Conservation (phyloP, 2,113 vertebrate species). For the Recurvirostra avosetta region DNA sequence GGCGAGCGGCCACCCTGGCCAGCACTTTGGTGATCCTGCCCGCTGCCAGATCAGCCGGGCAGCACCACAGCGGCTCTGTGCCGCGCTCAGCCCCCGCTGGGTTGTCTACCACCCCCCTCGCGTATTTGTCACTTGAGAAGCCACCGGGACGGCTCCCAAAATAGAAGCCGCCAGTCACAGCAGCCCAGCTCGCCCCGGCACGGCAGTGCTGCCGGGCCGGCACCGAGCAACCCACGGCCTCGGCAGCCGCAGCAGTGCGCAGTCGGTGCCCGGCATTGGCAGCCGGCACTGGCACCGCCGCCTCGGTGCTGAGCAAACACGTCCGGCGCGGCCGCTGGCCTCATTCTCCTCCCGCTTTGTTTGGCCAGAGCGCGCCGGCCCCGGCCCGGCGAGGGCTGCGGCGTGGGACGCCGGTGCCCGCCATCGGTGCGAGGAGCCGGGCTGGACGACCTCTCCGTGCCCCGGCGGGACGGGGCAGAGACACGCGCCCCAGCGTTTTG, state of each 20-base stretch:
- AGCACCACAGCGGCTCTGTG: neutral
- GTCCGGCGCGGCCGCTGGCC: neutral
- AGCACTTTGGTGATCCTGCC: neutral
- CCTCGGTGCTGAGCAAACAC: neutral
- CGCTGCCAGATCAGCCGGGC: neutral
- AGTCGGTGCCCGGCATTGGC: neutral
- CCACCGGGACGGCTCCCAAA: conserved; percentile 18
- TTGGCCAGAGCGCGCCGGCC: neutral
- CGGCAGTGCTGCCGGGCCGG: neutral
- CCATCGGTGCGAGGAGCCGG: neutral
- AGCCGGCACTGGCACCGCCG: neutral
- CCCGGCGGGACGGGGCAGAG: neutral
- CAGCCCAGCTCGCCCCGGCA: neutral
- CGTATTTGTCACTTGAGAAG: conserved; percentile 41
- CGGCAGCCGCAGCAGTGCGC: neutral
- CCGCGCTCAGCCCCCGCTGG: neutral
- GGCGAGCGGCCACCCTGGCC: neutral
- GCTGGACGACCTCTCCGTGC: neutral
- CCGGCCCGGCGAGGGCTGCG: neutral
- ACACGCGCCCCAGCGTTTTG: neutral
- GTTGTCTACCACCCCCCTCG: conserved; percentile 1
- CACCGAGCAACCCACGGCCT: neutral
- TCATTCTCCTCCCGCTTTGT: neutral
- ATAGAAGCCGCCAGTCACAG: neutral
- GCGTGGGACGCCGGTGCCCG: neutral